Conservation (phyloP, 2,888 invertebrate species). For the Napeogenes inachia region DNA sequence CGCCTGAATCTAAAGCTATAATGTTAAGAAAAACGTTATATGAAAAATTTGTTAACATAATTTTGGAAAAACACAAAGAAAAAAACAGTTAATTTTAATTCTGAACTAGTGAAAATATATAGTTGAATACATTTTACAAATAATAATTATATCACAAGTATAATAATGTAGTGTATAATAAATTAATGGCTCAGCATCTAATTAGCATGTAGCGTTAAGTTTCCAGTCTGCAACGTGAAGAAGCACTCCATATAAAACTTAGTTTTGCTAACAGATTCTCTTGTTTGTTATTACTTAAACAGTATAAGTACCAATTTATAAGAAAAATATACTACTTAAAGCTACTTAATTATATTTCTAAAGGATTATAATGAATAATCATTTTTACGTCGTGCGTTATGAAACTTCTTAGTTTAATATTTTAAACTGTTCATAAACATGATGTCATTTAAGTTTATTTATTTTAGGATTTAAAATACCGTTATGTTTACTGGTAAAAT, state of each 20-base stretch:
- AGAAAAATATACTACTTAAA: neutral
- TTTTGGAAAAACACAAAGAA: too few species aligned
- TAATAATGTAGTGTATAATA: constrained; percentile 2
- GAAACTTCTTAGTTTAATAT: neutral
- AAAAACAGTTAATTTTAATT: too few species aligned
- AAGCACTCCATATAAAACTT: constrained; percentile 19
- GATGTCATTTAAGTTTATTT: neutral
- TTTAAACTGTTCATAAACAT: neutral
- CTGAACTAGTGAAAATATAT: too few species aligned
- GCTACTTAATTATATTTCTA: neutral
- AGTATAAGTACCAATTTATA: neutral
- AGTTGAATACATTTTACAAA: too few species aligned
- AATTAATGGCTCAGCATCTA: constrained; percentile 10
- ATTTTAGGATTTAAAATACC: too few species aligned
- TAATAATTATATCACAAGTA: too few species aligned
- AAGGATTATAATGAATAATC: neutral
- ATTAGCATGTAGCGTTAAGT: constrained; percentile 17
- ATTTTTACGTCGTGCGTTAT: neutral
- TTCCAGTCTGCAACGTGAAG: constrained; percentile 17
- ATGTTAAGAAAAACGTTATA: too few species aligned
- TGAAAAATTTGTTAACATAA: too few species aligned
- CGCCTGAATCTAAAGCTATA: too few species aligned
- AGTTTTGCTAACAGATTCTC: neutral
- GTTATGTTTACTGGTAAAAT: too few species aligned
- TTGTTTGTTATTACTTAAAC: neutral